Percentiles rank a stretch among this genome's conserved stretches.
Evolutionary conservation across 2,888 invertebrate species (phyloP).

Genomic region (Scaptomyza tumidula): DNA sequence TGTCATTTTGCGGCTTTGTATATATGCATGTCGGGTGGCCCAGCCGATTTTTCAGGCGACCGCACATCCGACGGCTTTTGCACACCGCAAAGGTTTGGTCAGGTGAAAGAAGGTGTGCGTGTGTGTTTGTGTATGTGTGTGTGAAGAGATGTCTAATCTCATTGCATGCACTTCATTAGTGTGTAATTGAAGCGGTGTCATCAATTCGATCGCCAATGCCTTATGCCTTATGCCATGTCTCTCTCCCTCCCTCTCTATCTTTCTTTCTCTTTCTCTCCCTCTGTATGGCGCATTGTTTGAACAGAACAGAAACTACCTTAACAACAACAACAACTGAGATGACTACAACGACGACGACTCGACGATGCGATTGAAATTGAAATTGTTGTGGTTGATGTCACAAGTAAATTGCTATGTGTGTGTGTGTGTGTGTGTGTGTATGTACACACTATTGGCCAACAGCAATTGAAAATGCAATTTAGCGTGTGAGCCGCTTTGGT

Average conservation of each 20-base stretch:
- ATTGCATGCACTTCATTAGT: conserved; percentile 55
- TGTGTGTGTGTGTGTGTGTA: neutral
- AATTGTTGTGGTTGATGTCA: conserved; percentile 55
- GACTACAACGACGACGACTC: neutral
- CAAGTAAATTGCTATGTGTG: conserved; percentile 55
- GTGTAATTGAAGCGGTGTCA: conserved; percentile 46
- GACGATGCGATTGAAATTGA: conserved; percentile 18
- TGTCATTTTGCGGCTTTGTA: conserved; percentile 10
- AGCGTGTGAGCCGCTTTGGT: conserved; percentile 37
- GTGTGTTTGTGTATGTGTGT: neutral
- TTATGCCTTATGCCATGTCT: conserved; percentile 3
- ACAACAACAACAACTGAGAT: neutral
- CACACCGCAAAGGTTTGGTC: conserved; percentile 7
- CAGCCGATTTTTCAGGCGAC: conserved; percentile 6
- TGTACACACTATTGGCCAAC: neutral
- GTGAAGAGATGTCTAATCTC: neutral
- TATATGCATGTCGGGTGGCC: neutral
- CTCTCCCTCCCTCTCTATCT: neutral
- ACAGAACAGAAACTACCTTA: neutral
- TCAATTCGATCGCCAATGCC: conserved; percentile 29
- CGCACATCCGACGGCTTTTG: conserved; percentile 3
- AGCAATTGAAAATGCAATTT: conserved; percentile 59
- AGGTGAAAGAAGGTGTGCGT: neutral
- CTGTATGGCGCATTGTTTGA: neutral
- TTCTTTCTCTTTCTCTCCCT: neutral